Conservation (phyloP, 2,797 vertebrate genomes). For the Stomatorhinus walkeri region DNA sequence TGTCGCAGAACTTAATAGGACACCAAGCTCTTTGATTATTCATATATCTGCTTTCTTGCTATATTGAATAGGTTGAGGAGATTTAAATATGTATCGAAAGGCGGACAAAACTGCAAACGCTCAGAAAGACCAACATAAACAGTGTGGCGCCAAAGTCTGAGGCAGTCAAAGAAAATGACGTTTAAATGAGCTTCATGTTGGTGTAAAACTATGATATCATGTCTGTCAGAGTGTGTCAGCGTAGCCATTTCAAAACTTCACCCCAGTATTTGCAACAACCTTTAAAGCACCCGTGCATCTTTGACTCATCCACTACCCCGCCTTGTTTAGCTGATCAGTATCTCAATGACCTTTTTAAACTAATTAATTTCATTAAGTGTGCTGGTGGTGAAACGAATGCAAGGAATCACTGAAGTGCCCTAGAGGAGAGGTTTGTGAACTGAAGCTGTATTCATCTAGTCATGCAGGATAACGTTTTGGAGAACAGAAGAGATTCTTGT, state of each 20-base stretch:
- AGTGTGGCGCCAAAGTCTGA: not conserved
- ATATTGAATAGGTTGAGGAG: not conserved
- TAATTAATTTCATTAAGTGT: not conserved
- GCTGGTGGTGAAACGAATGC: not conserved
- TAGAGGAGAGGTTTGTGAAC: not conserved
- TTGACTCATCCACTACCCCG: not conserved
- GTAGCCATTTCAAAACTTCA: not conserved
- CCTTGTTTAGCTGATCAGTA: not conserved
- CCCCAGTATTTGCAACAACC: not conserved
- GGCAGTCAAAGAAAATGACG: not conserved
- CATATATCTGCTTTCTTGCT: not conserved
- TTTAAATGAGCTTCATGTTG: not conserved
- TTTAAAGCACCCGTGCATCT: not conserved
- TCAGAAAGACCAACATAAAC: not conserved
- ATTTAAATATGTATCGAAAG: not conserved
- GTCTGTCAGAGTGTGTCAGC: not conserved
- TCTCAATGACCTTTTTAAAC: not conserved
- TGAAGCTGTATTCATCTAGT: not conserved
- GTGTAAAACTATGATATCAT: not conserved
- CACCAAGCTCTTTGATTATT: not conserved
- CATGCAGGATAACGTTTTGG: not conserved
- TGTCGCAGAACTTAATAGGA: not conserved
- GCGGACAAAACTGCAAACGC: not conserved
- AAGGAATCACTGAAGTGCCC: not conserved
- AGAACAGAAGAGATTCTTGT: not conserved